Conservation (phyloP, 2,797 vertebrate genomes). For the Eupleurogrammus muticus region DNA sequence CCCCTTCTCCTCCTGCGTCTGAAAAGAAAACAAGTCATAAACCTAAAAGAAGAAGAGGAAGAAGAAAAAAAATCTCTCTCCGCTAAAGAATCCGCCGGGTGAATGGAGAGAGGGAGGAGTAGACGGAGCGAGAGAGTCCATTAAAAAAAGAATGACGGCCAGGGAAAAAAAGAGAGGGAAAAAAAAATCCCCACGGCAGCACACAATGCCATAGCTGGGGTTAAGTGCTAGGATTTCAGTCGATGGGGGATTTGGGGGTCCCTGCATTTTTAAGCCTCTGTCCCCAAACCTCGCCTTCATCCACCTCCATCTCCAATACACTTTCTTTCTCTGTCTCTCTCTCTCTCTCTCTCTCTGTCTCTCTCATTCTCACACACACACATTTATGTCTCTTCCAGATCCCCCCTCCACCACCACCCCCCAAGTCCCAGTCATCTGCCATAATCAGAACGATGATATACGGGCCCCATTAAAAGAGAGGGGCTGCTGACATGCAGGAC, state of each 20-base stretch:
- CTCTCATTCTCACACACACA: conserved; percentile 52
- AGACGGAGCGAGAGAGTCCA: conserved; percentile 73
- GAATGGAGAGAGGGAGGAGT: conserved; percentile 71
- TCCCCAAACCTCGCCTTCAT: conserved; percentile 74
- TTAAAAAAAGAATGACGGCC: conserved; percentile 73
- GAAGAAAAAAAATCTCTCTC: conserved; percentile 41
- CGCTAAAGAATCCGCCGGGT: conserved; percentile 60
- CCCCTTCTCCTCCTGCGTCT: conserved; percentile 58
- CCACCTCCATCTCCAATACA: conserved; percentile 61
- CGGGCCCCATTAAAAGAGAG: conserved; percentile 80
- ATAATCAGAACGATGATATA: conserved; percentile 84
- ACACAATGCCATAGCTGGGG: conserved; percentile 85
- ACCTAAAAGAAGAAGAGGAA: conserved; percentile 34
- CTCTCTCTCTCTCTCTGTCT: conserved; percentile 40
- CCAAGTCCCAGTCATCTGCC: conserved; percentile 79
- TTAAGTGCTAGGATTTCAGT: conserved; percentile 90
- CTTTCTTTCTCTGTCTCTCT: conserved; percentile 45
- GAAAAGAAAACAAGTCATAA: conserved; percentile 65
- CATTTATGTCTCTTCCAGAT: conserved; percentile 57
- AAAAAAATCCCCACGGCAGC: conserved; percentile 77
- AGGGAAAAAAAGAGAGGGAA: conserved; percentile 53
- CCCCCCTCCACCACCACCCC: conserved; percentile 48
- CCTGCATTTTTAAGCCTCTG: conserved; percentile 81
- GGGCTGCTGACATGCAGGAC: conserved; percentile 84
- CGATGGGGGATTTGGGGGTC: conserved; percentile 82